Percentiles rank a stretch among this genome's conserved stretches.
These are phyloP conservation scores for Heptranchias perlo DNA, from an alignment of 2,113 vertebrate species.

Conservation along the genomic window DNA sequence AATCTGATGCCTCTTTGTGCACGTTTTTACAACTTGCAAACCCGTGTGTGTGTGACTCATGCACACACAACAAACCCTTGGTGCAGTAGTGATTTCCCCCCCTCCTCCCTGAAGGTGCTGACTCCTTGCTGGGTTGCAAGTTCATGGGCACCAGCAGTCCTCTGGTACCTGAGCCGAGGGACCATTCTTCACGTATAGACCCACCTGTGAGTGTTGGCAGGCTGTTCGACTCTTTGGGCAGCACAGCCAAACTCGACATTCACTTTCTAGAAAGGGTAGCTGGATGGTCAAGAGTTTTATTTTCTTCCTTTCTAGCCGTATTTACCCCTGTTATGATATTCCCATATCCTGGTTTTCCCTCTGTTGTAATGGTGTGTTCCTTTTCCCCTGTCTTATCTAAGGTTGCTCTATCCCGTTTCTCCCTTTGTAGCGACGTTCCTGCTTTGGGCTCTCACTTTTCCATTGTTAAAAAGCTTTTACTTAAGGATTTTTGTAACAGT, in stretches of 20 bases:
- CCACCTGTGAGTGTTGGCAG: background rate
- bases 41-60: background rate
- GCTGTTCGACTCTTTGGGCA: background rate
- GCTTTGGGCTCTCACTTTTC: background rate
- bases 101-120: background rate
- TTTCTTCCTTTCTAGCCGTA: constrained; percentile 39
- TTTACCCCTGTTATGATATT: too few species aligned
- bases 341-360: too few species aligned
- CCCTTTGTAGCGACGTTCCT: background rate
- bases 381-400: too few species aligned
- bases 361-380: too few species aligned
- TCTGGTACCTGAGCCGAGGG: background rate
- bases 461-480: background rate
- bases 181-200: background rate
- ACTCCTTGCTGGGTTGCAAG: background rate
- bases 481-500: background rate
- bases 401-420: background rate
- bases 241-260: background rate
- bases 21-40: background rate
- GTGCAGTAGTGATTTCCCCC: background rate
- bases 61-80: background rate
- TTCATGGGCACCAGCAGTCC: background rate
- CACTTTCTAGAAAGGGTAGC: too few species aligned
- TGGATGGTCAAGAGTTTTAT: background rate
- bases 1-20: background rate